Conservation (phyloP, 2,888 invertebrate genomes). For the Gastracanthus pulcherrimus region DNA sequence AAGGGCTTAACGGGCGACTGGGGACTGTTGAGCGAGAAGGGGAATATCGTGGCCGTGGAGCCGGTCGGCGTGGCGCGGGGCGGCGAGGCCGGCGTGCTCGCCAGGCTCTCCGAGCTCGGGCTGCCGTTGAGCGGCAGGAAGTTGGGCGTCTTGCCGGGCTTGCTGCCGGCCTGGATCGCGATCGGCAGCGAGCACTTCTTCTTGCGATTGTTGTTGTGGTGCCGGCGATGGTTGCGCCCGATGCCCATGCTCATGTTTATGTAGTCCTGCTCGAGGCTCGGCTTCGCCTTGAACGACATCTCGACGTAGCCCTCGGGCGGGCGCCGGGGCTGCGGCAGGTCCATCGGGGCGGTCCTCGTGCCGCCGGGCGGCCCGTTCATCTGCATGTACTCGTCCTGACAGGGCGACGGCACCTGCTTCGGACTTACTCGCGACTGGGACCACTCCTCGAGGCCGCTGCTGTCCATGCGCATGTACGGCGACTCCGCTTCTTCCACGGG, state of each 20-base stretch:
- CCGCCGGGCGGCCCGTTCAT: slow-evolving; percentile 76
- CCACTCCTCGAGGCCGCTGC: slow-evolving; percentile 71
- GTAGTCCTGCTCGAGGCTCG: slow-evolving; percentile 78
- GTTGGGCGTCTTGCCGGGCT: slow-evolving; percentile 65
- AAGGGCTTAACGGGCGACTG: slow-evolving; percentile 81
- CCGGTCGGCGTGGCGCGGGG: slow-evolving; percentile 81
- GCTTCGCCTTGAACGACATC: slow-evolving; percentile 80
- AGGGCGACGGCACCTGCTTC: slow-evolving; percentile 75
- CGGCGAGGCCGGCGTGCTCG: slow-evolving; percentile 78
- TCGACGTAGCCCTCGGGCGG: slow-evolving; percentile 83
- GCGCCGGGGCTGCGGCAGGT: slow-evolving; percentile 75
- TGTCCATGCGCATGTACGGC: slow-evolving; percentile 76
- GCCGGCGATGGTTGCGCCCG: slow-evolving; percentile 68
- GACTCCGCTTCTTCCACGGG: slow-evolving; percentile 75
- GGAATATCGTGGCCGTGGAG: slow-evolving; percentile 83
- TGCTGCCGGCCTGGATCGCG: slow-evolving; percentile 79
- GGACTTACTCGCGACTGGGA: slow-evolving; percentile 72
- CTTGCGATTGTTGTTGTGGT: slow-evolving; percentile 68
- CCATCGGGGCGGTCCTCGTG: slow-evolving; percentile 75
- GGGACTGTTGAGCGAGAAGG: slow-evolving; percentile 84
- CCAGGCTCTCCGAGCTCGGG: slow-evolving; percentile 75
- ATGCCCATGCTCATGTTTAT: slow-evolving; percentile 79
- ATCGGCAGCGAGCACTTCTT: slow-evolving; percentile 83
- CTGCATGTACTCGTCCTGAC: slow-evolving; percentile 75
- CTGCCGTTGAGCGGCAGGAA: slow-evolving; percentile 76